Conservation (phyloP, 2,797 vertebrate species). For the Takifugu rubripes region DNA sequence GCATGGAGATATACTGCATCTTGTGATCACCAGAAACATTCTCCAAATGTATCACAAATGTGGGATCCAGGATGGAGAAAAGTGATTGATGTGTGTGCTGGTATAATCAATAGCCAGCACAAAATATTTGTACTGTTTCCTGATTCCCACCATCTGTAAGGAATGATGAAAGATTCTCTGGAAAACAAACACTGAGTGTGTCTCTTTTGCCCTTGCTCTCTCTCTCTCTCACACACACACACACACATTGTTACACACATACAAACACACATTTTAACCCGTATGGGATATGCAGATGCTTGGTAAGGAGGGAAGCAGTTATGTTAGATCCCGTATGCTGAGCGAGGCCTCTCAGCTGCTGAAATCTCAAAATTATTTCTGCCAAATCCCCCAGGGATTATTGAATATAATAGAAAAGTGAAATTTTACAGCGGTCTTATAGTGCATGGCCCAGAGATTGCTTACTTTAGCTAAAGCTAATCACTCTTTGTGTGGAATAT, state of each 20-base stretch:
- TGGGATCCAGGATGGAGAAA: constrained; percentile 31
- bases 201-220: background rate
- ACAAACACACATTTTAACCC: constrained; percentile 48
- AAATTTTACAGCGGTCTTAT: constrained; percentile 4
- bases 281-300: constrained; percentile 75
- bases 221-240: constrained; percentile 15
- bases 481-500: constrained; percentile 5
- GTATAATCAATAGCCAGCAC: constrained; percentile 63
- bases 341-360: constrained; percentile 50
- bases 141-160: constrained; percentile 55
- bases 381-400: constrained; percentile 53
- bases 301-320: constrained; percentile 64
- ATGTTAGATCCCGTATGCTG: constrained; percentile 68
- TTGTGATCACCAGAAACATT: constrained; percentile 33
- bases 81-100: constrained; percentile 55
- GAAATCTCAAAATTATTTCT: constrained; percentile 51
- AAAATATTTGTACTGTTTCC: constrained; percentile 55
- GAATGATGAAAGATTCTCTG: constrained; percentile 57
- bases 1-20: constrained; percentile 6
- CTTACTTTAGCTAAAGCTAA: constrained; percentile 6
- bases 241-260: constrained; percentile 20
- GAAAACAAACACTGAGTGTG: constrained; percentile 52
- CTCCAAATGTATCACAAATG: constrained; percentile 22
- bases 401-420: constrained; percentile 21
- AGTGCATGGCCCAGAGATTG: constrained; percentile 1